Conservation (phyloP, 2,888 invertebrate species). For the Drosophila nr. fundita region DNA sequence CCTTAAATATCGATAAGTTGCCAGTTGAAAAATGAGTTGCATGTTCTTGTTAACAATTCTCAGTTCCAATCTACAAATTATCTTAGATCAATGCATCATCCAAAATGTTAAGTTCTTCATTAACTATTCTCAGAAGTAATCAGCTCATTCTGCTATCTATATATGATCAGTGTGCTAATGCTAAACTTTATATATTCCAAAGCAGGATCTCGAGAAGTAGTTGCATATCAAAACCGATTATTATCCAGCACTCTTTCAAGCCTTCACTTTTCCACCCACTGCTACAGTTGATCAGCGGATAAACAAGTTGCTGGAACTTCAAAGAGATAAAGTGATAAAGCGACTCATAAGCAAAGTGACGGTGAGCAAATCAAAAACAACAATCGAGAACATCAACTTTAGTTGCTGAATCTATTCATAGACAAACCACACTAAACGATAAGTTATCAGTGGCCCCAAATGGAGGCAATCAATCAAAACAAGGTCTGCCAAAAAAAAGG, state of each 20-base stretch:
- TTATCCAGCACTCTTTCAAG: neutral
- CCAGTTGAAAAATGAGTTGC: too few relatives aligned
- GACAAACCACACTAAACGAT: constrained; percentile 58
- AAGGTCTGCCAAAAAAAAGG: constrained; percentile 29
- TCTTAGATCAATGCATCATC: neutral
- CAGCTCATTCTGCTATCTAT: neutral
- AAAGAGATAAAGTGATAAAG: constrained; percentile 1
- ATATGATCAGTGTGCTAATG: neutral
- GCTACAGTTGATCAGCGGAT: neutral
- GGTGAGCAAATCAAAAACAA: constrained; percentile 44
- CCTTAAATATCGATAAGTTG: neutral
- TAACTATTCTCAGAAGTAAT: neutral
- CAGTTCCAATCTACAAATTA: neutral
- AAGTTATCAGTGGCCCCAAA: constrained; percentile 57
- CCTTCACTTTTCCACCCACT: neutral
- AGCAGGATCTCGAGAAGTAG: neutral
- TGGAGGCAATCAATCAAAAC: constrained; percentile 72
- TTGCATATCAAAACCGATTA: neutral
- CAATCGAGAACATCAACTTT: constrained; percentile 31
- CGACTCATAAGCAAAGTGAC: constrained; percentile 14
- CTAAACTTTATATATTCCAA: neutral
- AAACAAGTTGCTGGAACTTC: constrained; percentile 1
- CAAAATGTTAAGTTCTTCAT: neutral
- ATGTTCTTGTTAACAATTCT: neutral
- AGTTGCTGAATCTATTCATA: neutral